phyloP scores from a whole-genome alignment of 1,140 invertebrate genomes.

The Atta colombica region DNA sequence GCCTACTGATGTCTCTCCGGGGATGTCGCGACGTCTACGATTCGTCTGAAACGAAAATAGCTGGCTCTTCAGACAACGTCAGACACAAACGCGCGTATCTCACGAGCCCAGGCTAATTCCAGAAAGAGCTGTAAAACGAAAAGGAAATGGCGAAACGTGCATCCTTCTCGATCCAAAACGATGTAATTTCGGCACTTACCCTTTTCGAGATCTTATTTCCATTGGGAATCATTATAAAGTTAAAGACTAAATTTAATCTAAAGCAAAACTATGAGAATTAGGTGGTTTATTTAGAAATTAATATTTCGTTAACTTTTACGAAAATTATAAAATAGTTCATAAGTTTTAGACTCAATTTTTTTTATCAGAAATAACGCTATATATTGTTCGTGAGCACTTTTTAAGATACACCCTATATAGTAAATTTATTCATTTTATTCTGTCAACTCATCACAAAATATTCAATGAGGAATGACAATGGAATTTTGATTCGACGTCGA shows the following conservation, averaged over 20 bases:
- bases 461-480: too few relatives aligned
- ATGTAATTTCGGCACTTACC: neutral
- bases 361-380: too few relatives aligned
- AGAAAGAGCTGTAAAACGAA: conserved; percentile 47
- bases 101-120: conserved; percentile 47
- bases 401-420: too few relatives aligned
- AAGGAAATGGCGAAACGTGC: conserved; percentile 28
- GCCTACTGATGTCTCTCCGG: conserved; percentile 36
- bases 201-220: neutral
- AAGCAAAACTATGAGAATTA: neutral
- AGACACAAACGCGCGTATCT: conserved; percentile 30
- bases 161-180: conserved; percentile 3
- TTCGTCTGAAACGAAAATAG: conserved; percentile 76
- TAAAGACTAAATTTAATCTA: neutral
- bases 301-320: neutral
- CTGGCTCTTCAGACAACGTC: conserved; percentile 63
- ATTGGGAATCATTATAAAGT: neutral
- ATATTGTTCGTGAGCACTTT: too few relatives aligned
- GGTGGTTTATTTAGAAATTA: neutral
- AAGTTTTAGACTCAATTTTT: too few relatives aligned
- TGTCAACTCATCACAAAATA: neutral
- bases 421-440: neutral
- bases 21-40: conserved; percentile 70
- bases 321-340: neutral
- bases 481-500: too few relatives aligned